Percentiles rank a stretch among this genome's conserved stretches.
These are phyloP conservation scores for Aricia artaxerxes DNA, from an alignment of 2,888 invertebrate genomes.

Conservation along the genomic window DNA sequence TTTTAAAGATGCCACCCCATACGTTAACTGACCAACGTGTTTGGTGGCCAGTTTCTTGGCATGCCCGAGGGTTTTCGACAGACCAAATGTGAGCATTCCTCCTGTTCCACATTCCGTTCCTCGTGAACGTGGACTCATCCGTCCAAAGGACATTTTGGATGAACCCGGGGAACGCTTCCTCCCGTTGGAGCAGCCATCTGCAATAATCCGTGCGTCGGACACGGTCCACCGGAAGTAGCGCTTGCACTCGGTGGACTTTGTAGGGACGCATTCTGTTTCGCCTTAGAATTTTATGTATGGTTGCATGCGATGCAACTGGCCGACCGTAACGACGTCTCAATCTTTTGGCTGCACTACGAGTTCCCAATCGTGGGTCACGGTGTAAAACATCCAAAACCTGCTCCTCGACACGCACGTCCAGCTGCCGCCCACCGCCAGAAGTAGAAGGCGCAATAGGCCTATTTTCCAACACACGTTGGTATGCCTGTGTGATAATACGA, in stretches of 20 bases:
- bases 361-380: too few relatives aligned
- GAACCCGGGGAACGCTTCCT: conserved; percentile 30
- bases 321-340: too few relatives aligned
- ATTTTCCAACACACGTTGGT: neutral
- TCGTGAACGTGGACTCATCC: conserved; percentile 37
- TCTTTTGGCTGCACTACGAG: too few relatives aligned
- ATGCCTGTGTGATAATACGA: too few relatives aligned
- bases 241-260: conserved; percentile 34
- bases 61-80: conserved; percentile 29
- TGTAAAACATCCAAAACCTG: too few relatives aligned
- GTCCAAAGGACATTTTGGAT: conserved; percentile 35
- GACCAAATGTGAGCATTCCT: conserved; percentile 34
- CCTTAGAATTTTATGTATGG: conserved; percentile 9
- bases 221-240: conserved; percentile 30
- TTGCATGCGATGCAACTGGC: too few relatives aligned
- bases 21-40: conserved; percentile 32
- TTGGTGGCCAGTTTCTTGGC: conserved; percentile 31
- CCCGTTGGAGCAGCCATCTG: too few relatives aligned
- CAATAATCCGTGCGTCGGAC: too few relatives aligned
- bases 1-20: conserved; percentile 33
- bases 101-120: conserved; percentile 38
- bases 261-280: conserved; percentile 30
- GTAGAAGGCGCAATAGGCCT: neutral
- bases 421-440: conserved; percentile 3
- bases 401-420: neutral